These are phyloP conservation scores for Gila robusta DNA, from an alignment of 2,797 vertebrate genomes.

Conservation along the genomic window DNA sequence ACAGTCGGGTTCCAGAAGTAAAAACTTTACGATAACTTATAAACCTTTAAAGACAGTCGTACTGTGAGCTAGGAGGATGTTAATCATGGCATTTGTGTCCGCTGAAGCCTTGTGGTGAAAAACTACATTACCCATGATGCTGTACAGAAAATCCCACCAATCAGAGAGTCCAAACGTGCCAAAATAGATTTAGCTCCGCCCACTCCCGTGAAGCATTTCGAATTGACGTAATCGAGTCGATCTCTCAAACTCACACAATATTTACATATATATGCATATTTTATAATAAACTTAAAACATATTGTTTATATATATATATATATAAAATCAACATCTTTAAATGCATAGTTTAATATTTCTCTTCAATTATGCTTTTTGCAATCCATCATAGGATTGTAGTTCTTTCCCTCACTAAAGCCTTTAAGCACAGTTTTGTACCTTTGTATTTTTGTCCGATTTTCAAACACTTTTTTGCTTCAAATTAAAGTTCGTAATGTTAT, in stretches of 20 bases:
- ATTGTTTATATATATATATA: background rate
- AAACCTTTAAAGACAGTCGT: background rate
- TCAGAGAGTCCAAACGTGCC: background rate
- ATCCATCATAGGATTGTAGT: background rate
- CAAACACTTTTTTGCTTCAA: too few relatives aligned
- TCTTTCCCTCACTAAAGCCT: too few relatives aligned
- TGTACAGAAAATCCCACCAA: background rate
- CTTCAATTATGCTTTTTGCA: background rate
- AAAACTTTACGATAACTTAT: background rate
- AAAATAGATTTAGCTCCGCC: background rate
- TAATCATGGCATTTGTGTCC: background rate
- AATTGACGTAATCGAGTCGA: background rate
- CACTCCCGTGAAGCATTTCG: background rate
- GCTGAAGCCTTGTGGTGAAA: background rate
- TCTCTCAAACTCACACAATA: background rate
- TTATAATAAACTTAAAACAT: background rate
- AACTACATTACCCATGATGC: background rate
- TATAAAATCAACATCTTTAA: background rate
- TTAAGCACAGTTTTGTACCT: too few relatives aligned
- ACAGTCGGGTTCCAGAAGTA: background rate
- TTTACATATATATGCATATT: background rate
- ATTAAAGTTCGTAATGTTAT: background rate
- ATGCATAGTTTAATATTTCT: background rate
- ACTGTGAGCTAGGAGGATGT: background rate
- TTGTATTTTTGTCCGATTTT: too few relatives aligned